A percentile compares a stretch with the other conserved stretches of the same genome.
These are phyloP conservation scores for Sminthopsis crassicaudata DNA, from an alignment of 2,113 vertebrate species.

Conservation along the genomic window DNA sequence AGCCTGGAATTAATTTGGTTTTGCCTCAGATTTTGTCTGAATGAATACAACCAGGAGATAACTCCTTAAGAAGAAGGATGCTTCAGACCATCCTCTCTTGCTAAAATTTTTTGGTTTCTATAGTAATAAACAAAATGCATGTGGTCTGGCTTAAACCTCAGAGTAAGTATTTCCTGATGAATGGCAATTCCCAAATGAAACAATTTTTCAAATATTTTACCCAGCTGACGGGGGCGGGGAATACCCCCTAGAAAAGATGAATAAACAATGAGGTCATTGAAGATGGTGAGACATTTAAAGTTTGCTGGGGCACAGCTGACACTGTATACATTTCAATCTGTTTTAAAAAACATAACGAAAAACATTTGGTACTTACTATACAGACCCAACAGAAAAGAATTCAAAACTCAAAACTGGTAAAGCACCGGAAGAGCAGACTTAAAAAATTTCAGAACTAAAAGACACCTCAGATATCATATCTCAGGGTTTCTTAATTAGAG, in stretches of 20 bases:
- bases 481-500: background rate
- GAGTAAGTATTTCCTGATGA: constrained; percentile 76
- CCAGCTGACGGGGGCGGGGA: constrained; percentile 62
- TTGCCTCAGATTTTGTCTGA: constrained; percentile 41
- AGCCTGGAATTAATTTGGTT: background rate
- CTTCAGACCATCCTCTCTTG: constrained; percentile 53
- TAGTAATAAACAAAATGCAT: constrained; percentile 71
- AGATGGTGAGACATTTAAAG: constrained; percentile 18
- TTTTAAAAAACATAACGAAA: constrained; percentile 39
- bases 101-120: constrained; percentile 70
- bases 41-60: constrained; percentile 11
- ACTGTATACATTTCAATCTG: constrained; percentile 25
- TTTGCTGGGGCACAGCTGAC: background rate
- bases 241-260: constrained; percentile 63
- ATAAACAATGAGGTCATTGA: constrained; percentile 50
- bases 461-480: background rate
- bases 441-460: background rate
- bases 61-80: constrained; percentile 52
- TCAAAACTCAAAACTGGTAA: constrained; percentile 17
- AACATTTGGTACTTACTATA: constrained; percentile 32
- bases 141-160: constrained; percentile 71
- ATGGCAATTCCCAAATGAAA: constrained; percentile 71
- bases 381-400: constrained; percentile 23
- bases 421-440: background rate
- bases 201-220: constrained; percentile 72